phyloP scores from a whole-genome alignment of 2,113 vertebrate genomes.

The Malurus melanocephalus region DNA sequence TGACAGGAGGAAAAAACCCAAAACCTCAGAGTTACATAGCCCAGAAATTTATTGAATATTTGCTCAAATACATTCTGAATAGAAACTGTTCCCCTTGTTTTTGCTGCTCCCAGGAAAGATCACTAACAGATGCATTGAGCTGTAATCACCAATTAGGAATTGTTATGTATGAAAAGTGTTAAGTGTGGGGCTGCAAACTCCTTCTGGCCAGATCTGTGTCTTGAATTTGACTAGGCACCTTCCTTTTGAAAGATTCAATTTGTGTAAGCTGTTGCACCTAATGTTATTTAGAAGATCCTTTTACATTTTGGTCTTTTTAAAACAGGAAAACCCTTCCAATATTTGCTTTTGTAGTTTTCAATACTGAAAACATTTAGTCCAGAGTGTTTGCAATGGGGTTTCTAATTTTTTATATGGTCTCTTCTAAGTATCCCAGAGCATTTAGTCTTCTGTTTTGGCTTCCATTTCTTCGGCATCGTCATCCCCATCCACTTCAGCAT shows the following conservation, averaged over 20 bases:
- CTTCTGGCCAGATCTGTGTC: constrained; percentile 1
- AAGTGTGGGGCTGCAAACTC: constrained; percentile 15
- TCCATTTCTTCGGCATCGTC: constrained; percentile 97
- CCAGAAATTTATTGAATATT: constrained; percentile 76
- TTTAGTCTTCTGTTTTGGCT: constrained; percentile 92
- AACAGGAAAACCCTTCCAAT: constrained; percentile 68
- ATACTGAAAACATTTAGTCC: constrained; percentile 71
- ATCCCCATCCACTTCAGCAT: constrained; percentile 95
- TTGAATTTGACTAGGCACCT: constrained; percentile 45
- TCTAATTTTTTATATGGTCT: constrained; percentile 25
- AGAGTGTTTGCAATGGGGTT: constrained; percentile 31
- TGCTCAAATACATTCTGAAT: constrained; percentile 64
- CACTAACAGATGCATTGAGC: constrained; percentile 41
- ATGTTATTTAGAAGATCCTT: constrained; percentile 43
- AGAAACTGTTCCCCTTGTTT: constrained; percentile 47
- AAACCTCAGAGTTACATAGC: constrained; percentile 58
- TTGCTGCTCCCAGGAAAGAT: constrained; percentile 41
- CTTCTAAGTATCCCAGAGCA: constrained; percentile 25
- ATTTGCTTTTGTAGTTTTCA: constrained; percentile 68
- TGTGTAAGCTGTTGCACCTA: constrained; percentile 33
- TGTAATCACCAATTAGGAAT: constrained; percentile 31
- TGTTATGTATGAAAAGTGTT: constrained; percentile 48
- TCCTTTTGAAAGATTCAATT: constrained; percentile 26
- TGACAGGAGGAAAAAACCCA: constrained; percentile 8
- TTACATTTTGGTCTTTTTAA: constrained; percentile 60